These are phyloP conservation scores for Peucedramus taeniatus DNA, from an alignment of 2,113 vertebrate genomes.

Conservation along the genomic window DNA sequence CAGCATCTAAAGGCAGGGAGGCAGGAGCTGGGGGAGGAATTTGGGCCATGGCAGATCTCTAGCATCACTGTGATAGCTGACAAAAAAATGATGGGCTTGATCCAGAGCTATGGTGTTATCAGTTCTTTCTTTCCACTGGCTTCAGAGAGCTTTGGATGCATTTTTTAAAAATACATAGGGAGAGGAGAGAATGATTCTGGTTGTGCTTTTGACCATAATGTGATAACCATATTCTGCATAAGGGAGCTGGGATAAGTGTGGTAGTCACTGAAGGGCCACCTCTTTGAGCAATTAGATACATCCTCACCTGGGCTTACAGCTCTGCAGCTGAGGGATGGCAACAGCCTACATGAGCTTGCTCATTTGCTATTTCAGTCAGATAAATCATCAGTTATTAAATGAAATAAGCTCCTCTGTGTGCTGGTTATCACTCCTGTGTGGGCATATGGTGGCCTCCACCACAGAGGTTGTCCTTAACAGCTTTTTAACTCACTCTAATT, in stretches of 20 bases:
- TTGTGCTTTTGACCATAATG: not conserved
- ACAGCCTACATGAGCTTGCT: not conserved
- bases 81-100: not conserved
- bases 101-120: not conserved
- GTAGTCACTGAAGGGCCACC: not conserved
- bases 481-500: not conserved
- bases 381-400: not conserved
- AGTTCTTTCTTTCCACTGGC: not conserved
- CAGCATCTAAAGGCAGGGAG: not conserved
- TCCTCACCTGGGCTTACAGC: not conserved
- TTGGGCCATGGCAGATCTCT: not conserved
- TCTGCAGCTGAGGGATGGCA: not conserved
- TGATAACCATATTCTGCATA: fast-evolving
- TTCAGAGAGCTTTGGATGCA: not conserved
- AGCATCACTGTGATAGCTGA: not conserved
- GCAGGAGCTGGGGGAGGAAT: not conserved
- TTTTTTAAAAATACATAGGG: not conserved
- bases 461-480: not conserved
- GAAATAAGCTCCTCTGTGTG: not conserved
- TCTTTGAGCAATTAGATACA: not conserved
- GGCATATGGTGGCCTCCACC: not conserved
- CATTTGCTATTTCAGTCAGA: not conserved
- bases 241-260: not conserved
- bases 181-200: not conserved
- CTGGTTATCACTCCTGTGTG: not conserved